These are phyloP conservation scores for Agrypnia vestita DNA, from an alignment of 1,140 invertebrate genomes.

Conservation along the genomic window DNA sequence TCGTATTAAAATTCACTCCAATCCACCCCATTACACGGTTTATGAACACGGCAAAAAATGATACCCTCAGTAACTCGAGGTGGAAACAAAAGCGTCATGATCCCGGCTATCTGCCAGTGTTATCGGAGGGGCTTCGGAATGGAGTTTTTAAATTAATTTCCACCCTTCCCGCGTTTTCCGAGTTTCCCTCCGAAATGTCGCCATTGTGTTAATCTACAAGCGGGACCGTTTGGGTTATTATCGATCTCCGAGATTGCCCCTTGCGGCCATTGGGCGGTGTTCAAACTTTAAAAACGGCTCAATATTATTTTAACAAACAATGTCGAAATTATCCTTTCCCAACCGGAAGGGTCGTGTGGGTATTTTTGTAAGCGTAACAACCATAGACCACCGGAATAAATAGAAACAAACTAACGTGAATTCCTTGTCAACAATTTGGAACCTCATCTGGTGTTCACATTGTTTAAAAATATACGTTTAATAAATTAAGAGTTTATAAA, in stretches of 20 bases:
- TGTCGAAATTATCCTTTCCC: too few relatives aligned
- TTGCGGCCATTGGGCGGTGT: background rate
- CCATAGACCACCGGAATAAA: too few relatives aligned
- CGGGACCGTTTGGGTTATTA: conserved; percentile 12
- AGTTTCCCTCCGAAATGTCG: background rate
- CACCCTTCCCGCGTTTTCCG: background rate
- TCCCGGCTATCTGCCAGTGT: conserved; percentile 20
- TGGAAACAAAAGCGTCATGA: conserved; percentile 1
- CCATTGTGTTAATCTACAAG: conserved; percentile 30
- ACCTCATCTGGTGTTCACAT: too few relatives aligned
- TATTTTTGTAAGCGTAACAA: too few relatives aligned
- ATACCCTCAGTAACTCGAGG: conserved; percentile 3
- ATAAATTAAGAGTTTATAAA: too few relatives aligned
- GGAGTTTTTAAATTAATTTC: conserved; percentile 37
- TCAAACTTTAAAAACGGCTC: conserved; percentile 1
- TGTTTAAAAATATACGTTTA: too few relatives aligned
- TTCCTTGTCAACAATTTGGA: too few relatives aligned
- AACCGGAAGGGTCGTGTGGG: too few relatives aligned
- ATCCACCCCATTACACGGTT: conserved; percentile 37
- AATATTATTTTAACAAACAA: too few relatives aligned
- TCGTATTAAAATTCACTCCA: conserved; percentile 19
- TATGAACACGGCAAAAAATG: conserved; percentile 29
- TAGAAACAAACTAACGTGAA: too few relatives aligned
- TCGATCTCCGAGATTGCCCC: conserved; percentile 18
- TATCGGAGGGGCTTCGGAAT: conserved; percentile 22